Evolutionary conservation across 2,888 invertebrate genomes (phyloP).

Genomic region (Apodemia zela): DNA sequence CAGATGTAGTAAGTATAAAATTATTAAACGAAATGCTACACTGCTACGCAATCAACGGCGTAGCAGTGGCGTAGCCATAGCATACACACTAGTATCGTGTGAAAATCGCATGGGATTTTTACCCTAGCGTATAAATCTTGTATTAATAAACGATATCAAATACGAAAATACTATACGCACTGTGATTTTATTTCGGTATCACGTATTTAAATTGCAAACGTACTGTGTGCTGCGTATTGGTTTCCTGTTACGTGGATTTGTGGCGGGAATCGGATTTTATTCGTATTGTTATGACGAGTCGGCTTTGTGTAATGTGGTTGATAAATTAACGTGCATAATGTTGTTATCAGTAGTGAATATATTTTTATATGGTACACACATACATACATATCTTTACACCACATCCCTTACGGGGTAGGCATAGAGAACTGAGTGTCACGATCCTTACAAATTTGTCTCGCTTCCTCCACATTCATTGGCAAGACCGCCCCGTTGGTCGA

Average conservation of each 20-base stretch:
- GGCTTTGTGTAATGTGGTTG: neutral
- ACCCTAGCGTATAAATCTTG: neutral
- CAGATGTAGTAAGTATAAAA: no score
- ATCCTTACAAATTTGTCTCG: no score
- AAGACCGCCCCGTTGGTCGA: no score
- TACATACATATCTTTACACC: no score
- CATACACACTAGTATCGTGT: neutral
- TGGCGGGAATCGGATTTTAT: constrained; percentile 4
- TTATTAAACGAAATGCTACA: no score
- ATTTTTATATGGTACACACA: no score
- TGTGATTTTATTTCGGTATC: constrained; percentile 4
- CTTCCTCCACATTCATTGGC: no score
- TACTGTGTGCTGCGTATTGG: constrained; percentile 7
- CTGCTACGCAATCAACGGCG: neutral
- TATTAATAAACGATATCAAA: constrained; percentile 12
- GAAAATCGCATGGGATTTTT: neutral
- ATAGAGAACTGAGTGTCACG: no score
- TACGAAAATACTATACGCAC: constrained; percentile 2
- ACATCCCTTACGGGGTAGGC: no score
- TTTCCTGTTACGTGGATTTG: constrained; percentile 10
- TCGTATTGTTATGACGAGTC: neutral
- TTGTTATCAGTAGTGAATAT: no score
- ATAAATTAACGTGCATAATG: neutral
- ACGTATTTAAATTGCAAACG: constrained; percentile 12
- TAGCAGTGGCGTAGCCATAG: neutral